These are phyloP conservation scores for Agriotes lineatus DNA, from an alignment of 2,888 invertebrate genomes.

Conservation along the genomic window DNA sequence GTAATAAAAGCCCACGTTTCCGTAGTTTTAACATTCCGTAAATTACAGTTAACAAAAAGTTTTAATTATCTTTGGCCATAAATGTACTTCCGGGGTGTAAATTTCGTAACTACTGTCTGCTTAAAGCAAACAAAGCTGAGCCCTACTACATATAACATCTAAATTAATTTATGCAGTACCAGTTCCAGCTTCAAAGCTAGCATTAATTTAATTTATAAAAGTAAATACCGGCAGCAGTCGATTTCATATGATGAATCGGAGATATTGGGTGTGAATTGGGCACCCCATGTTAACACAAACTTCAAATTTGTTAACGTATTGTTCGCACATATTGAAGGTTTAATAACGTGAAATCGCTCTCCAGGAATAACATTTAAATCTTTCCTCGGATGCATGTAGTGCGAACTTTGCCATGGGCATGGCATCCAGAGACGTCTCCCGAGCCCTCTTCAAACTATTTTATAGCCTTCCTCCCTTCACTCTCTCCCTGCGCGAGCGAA, in stretches of 20 bases:
- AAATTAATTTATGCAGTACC: too few relatives aligned
- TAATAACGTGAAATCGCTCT: not conserved
- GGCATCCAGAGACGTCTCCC: conserved; percentile 62
- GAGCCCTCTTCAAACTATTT: conserved; percentile 66
- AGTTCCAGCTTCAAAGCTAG: too few relatives aligned
- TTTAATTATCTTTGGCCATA: not conserved
- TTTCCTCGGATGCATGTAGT: conserved; percentile 56
- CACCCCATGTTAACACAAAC: too few relatives aligned
- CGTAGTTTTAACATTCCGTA: not conserved
- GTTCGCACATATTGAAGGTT: not conserved
- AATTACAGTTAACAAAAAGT: not conserved
- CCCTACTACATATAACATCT: too few relatives aligned
- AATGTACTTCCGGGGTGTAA: too few relatives aligned
- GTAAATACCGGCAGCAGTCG: too few relatives aligned
- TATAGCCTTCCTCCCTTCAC: conserved; percentile 57
- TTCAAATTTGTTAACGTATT: not conserved
- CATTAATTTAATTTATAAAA: too few relatives aligned
- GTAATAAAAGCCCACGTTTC: conserved; percentile 8
- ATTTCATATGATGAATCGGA: too few relatives aligned
- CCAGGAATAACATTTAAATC: conserved; percentile 33
- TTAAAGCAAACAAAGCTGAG: too few relatives aligned
- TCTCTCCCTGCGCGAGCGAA: conserved; percentile 52
- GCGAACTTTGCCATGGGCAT: conserved; percentile 53
- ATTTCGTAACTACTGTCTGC: too few relatives aligned
- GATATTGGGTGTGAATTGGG: too few relatives aligned